Conservation (phyloP, 2,797 vertebrate species). For the Pelochelys cantorii region DNA sequence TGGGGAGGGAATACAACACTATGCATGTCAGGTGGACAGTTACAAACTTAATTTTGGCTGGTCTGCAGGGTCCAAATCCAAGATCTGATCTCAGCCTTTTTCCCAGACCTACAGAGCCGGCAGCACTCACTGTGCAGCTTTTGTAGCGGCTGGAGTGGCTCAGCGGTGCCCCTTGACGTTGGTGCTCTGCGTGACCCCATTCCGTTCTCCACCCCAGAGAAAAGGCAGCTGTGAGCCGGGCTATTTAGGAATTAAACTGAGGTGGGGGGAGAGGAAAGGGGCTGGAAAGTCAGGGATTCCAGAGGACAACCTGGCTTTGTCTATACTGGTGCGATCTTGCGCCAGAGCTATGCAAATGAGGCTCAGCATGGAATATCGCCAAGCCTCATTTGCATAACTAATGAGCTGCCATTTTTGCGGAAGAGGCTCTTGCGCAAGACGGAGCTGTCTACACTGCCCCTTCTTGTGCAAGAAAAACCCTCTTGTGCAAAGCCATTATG, state of each 20-base stretch:
- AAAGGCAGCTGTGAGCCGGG: neutral
- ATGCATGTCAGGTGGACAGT: neutral
- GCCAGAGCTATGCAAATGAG: too few species aligned
- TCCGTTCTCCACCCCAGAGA: neutral
- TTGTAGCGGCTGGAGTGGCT: neutral
- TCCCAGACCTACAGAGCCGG: accelerated
- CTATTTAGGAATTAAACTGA: neutral
- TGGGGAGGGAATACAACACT: neutral
- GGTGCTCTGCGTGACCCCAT: neutral
- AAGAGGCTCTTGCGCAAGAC: too few species aligned
- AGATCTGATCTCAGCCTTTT: neutral
- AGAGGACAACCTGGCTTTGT: neutral
- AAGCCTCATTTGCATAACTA: too few species aligned
- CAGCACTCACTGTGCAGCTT: accelerated
- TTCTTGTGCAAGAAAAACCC: too few species aligned
- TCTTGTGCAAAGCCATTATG: too few species aligned
- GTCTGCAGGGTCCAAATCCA: neutral
- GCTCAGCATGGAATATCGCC: too few species aligned
- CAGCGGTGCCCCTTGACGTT: neutral
- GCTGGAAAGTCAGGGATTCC: neutral
- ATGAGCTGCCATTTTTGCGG: too few species aligned
- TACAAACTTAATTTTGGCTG: neutral
- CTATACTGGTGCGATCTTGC: too few species aligned
- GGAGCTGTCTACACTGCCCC: too few species aligned
- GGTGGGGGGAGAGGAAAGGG: neutral